These are phyloP conservation scores for Sinonovacula constricta DNA, from an alignment of 1,140 invertebrate genomes.

Conservation along the genomic window DNA sequence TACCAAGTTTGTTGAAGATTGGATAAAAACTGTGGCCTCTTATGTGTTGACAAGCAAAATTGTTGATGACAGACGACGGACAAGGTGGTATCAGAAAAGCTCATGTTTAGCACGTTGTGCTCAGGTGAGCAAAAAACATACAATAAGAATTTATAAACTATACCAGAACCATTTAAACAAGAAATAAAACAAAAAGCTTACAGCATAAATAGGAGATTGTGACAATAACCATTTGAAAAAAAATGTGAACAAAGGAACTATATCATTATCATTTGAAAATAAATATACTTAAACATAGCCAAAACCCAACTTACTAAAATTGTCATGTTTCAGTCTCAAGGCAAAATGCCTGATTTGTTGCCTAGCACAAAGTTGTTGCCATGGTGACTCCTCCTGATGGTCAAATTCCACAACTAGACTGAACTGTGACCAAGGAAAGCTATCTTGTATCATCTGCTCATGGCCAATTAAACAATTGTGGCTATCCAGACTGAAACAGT, in stretches of 20 bases:
- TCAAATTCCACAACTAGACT: constrained; percentile 48
- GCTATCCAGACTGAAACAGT: constrained; percentile 26
- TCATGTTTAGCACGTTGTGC: too few relatives aligned
- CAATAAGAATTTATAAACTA: too few relatives aligned
- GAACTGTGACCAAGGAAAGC: constrained; percentile 43
- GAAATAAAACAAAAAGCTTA: background rate
- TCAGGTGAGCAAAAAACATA: too few relatives aligned
- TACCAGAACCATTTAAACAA: background rate
- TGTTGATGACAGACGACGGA: too few relatives aligned
- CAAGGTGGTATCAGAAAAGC: too few relatives aligned
- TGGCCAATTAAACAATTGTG: constrained; percentile 40
- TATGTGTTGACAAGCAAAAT: too few relatives aligned
- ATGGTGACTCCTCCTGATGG: constrained; percentile 9
- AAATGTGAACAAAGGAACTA: background rate
- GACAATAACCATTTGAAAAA: background rate
- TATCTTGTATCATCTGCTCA: constrained; percentile 2
- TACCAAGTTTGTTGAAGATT: too few relatives aligned
- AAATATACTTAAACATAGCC: background rate
- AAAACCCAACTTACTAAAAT: background rate
- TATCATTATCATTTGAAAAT: background rate
- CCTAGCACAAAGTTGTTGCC: constrained; percentile 30
- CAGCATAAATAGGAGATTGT: background rate
- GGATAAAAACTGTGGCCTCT: too few relatives aligned
- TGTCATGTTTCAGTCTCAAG: background rate
- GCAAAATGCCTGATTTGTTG: constrained; percentile 37